A percentile compares a stretch with the other conserved stretches of the same genome.
These are phyloP conservation scores for Zosterops borbonicus DNA, from an alignment of 2,113 vertebrate genomes.

Conservation along the genomic window DNA sequence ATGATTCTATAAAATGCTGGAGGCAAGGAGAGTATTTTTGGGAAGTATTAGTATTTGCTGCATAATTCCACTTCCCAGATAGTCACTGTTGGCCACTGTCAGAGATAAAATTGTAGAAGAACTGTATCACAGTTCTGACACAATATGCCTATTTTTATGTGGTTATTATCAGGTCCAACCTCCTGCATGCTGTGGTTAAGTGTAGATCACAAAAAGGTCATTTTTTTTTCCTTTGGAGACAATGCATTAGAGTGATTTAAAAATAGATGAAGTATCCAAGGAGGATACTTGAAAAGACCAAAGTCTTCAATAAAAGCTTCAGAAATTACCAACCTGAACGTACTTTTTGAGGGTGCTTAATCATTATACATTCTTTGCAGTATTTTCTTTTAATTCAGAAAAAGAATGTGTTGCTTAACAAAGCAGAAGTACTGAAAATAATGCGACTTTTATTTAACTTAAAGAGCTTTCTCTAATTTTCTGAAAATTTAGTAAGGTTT, in stretches of 20 bases:
- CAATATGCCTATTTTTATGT: not conserved
- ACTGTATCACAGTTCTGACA: not conserved
- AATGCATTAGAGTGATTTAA: not conserved
- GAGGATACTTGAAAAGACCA: not conserved
- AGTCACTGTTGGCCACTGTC: not conserved
- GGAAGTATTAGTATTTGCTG: not conserved
- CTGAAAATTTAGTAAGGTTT: not conserved
- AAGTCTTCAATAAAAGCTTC: not conserved
- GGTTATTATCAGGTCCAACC: not conserved
- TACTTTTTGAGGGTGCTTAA: not conserved
- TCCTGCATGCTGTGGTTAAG: not conserved
- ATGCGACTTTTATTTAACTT: not conserved
- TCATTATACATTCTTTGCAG: not conserved
- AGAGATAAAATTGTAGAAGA: not conserved
- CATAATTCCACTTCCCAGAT: not conserved
- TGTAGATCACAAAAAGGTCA: not conserved
- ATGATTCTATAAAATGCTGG: not conserved
- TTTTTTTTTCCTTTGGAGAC: not conserved
- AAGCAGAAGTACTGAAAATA: not conserved
- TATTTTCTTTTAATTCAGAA: not conserved
- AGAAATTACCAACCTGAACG: not conserved
- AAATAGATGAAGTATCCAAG: constrained; percentile 5
- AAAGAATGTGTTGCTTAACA: not conserved
- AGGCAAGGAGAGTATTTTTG: not conserved
- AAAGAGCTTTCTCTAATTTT: not conserved